A percentile compares a stretch with the other conserved stretches of the same genome.
Conservation (phyloP, 2,113 vertebrate genomes). For the Penelope pileata region DNA sequence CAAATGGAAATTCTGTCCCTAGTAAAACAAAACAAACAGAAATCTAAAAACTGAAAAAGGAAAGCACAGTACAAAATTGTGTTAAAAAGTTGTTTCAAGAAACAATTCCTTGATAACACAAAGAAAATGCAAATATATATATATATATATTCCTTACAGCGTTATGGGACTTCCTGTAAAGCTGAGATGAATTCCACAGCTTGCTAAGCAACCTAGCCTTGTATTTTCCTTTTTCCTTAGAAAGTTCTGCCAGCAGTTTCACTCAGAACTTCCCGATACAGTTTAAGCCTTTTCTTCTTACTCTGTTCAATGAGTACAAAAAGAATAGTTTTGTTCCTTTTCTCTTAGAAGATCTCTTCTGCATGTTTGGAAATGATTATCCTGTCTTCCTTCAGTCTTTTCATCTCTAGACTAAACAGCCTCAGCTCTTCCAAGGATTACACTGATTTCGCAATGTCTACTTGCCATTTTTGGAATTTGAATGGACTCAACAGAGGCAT, state of each 20-base stretch:
- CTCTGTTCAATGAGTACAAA: background rate
- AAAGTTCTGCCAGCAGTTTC: background rate
- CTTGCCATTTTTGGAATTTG: conserved; percentile 12
- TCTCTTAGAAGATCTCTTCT: background rate
- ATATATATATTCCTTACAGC: background rate
- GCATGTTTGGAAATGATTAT: conserved; percentile 40
- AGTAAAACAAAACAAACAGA: too few relatives aligned
- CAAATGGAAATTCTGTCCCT: background rate
- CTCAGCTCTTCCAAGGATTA: background rate
- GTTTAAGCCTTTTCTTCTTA: background rate
- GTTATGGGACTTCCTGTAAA: background rate
- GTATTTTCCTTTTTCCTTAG: background rate
- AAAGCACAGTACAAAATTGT: background rate
- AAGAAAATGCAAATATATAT: background rate
- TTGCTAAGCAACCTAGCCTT: background rate
- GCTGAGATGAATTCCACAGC: accelerated
- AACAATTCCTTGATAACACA: background rate
- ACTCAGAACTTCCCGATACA: background rate
- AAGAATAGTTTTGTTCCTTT: background rate
- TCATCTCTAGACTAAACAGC: conserved; percentile 50
- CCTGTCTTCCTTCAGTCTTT: background rate
- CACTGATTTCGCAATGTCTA: conserved; percentile 10
- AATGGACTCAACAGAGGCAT: background rate
- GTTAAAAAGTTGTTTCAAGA: accelerated
- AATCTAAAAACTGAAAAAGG: background rate